phyloP scores from a whole-genome alignment of 2,797 vertebrate species.

The Heterohyrax brucei region DNA sequence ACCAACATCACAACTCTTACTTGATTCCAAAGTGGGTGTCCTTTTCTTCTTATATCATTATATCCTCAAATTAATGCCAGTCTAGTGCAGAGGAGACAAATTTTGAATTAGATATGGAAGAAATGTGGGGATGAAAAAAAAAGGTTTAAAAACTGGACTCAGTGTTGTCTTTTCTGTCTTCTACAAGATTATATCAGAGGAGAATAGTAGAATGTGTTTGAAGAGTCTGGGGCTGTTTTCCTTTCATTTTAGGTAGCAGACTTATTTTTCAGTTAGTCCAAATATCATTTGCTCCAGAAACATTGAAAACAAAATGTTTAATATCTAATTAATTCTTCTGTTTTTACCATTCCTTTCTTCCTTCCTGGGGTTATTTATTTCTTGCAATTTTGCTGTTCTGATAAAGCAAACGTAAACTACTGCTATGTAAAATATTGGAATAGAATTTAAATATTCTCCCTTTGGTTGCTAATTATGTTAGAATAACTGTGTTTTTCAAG shows the following conservation, averaged over 20 bases:
- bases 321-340: neutral
- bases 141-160: neutral
- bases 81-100: neutral
- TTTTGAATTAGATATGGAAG: constrained; percentile 22
- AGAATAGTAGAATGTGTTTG: neutral
- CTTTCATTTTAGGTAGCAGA: neutral
- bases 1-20: neutral
- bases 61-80: constrained; percentile 27
- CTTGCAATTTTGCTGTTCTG: neutral
- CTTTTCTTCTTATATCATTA: neutral
- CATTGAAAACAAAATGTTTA: constrained; percentile 39
- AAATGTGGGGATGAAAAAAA: constrained; percentile 30
- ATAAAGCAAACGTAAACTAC: neutral
- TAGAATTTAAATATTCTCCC: neutral
- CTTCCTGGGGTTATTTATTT: constrained; percentile 23
- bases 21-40: neutral
- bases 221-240: neutral
- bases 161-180: neutral
- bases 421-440: neutral
- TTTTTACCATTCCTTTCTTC: neutral
- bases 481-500: constrained; percentile 16
- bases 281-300: constrained; percentile 17
- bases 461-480: constrained; percentile 37
- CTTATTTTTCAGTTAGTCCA: constrained; percentile 45
- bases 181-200: neutral